Conservation (phyloP, 2,888 invertebrate genomes). For the Drosophila fulvimacula region DNA sequence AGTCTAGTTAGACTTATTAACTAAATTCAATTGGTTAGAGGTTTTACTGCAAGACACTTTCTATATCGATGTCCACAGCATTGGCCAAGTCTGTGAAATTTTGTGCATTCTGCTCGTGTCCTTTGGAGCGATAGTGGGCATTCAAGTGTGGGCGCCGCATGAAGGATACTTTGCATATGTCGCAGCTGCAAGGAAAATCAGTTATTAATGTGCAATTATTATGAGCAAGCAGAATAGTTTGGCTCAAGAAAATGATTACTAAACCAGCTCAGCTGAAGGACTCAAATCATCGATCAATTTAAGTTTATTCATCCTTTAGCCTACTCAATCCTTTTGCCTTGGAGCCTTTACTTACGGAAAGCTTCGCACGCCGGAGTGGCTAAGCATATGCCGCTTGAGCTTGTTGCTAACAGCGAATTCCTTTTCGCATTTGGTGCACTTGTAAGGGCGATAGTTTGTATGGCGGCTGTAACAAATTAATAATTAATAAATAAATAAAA, state of each 20-base stretch:
- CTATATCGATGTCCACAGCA: conserved; percentile 30
- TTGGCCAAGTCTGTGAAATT: conserved; percentile 6
- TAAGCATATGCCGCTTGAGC: conserved; percentile 62
- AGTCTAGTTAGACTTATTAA: background rate
- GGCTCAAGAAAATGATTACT: background rate
- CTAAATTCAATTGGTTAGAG: background rate
- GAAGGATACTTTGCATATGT: conserved; percentile 64
- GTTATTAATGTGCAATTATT: background rate
- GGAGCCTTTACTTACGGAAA: conserved; percentile 57
- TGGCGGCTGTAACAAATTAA: conserved; percentile 48
- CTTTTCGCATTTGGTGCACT: conserved; percentile 68
- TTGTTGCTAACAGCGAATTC: conserved; percentile 68
- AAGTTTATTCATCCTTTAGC: no score
- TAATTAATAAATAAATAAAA: no score
- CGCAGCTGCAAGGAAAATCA: conserved; percentile 43
- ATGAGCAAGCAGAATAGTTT: background rate
- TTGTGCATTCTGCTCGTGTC: conserved; percentile 52
- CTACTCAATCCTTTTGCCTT: background rate
- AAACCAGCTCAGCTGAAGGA: no score
- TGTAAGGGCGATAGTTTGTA: conserved; percentile 63
- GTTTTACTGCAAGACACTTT: conserved; percentile 24
- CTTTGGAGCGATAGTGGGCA: conserved; percentile 66
- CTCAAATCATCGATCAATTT: no score
- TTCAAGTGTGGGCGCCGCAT: conserved; percentile 61
- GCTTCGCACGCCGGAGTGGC: conserved; percentile 64